Evolutionary conservation across 35 echinoderm and acorn worm genomes (phyloP).

Genomic region (Diadema setosum): DNA sequence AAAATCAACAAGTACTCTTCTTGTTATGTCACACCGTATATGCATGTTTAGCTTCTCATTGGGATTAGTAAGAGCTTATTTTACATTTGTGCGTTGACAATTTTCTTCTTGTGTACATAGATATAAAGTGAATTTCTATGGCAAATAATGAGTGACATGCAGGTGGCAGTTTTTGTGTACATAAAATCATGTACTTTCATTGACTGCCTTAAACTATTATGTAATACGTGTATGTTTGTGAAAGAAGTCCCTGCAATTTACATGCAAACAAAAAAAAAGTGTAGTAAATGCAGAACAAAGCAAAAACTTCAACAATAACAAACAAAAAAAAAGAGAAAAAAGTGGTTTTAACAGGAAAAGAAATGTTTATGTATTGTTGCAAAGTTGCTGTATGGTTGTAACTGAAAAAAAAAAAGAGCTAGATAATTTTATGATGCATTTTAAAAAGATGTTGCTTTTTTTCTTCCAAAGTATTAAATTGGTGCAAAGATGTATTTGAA

Average conservation of each 20-base stretch:
- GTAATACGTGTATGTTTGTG: background rate
- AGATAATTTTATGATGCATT: constrained; percentile 2
- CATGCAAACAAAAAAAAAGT: background rate
- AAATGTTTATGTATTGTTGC: background rate
- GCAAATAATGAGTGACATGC: background rate
- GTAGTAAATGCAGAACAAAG: background rate
- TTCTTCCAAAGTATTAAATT: background rate
- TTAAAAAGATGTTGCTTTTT: constrained; percentile 16
- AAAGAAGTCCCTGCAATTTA: background rate
- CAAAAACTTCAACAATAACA: too few species aligned
- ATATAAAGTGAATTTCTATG: constrained; percentile 7
- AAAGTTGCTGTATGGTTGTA: background rate
- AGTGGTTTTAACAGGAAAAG: background rate
- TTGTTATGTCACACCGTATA: background rate
- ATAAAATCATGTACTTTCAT: background rate
- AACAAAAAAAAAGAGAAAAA: constrained; percentile 1
- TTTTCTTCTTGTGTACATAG: background rate
- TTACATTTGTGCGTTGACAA: background rate
- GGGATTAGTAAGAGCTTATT: background rate
- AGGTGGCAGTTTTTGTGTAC: background rate
- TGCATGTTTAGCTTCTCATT: background rate
- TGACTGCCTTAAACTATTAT: background rate
- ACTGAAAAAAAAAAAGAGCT: constrained; percentile 28
- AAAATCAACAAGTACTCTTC: background rate
- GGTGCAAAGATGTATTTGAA: background rate